These are phyloP conservation scores for Dendronephthya gigantea DNA, from an alignment of 64 coral and sea anemone genomes.

Conservation along the genomic window DNA sequence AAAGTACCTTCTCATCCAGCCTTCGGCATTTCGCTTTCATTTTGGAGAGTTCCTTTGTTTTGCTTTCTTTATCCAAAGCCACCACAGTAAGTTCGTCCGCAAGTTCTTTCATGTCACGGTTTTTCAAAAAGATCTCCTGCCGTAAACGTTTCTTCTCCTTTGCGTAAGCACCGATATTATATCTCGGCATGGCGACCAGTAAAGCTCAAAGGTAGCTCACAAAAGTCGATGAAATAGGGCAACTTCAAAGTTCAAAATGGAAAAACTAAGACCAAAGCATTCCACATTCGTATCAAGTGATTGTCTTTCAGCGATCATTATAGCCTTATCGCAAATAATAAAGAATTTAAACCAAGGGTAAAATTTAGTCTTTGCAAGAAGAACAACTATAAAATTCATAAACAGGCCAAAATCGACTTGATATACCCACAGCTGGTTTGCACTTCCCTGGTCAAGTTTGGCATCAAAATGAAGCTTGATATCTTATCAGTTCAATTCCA, in stretches of 20 bases:
- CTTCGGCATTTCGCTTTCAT: neutral
- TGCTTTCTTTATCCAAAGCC: neutral
- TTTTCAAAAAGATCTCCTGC: neutral
- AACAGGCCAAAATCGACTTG: neutral
- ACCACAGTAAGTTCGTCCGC: neutral
- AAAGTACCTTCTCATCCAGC: neutral
- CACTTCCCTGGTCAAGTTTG: neutral
- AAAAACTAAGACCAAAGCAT: conserved; percentile 13
- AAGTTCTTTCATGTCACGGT: neutral
- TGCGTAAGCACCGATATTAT: neutral
- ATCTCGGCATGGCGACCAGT: neutral
- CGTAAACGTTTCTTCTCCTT: neutral
- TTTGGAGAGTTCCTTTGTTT: neutral
- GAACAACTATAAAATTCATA: neutral
- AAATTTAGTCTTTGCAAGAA: neutral
- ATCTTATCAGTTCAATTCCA: neutral
- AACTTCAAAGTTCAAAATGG: neutral
- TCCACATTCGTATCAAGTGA: neutral
- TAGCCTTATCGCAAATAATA: neutral
- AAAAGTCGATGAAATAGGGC: neutral
- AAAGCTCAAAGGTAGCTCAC: neutral
- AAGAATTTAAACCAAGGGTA: conserved; percentile 1
- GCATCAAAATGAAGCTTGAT: neutral
- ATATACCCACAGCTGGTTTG: neutral
- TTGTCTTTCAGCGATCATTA: neutral